A percentile compares a stretch with the other conserved stretches of the same genome.
Evolutionary conservation across 2,113 vertebrate genomes (phyloP).

Genomic region (Eidolon helvum): DNA sequence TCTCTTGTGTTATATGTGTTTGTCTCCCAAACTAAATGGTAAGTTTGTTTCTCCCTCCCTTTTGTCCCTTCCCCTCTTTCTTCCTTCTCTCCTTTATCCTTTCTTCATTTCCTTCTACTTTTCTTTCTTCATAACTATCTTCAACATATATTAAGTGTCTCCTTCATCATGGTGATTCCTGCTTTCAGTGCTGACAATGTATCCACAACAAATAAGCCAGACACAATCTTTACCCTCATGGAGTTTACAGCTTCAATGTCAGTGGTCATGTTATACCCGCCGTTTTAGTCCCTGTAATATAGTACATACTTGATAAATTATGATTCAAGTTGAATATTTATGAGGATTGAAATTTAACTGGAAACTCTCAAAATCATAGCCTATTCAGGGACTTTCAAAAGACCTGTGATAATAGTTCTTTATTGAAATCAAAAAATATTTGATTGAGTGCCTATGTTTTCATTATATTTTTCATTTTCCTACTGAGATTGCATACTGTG

Average conservation of each 20-base stretch:
- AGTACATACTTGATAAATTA: neutral
- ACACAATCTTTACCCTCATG: neutral
- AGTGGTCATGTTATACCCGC: neutral
- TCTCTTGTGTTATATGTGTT: neutral
- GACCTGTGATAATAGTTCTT: neutral
- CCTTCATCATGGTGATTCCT: neutral
- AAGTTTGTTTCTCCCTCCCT: neutral
- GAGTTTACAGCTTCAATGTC: neutral
- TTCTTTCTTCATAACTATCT: neutral
- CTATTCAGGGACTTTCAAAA: neutral
- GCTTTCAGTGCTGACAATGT: neutral
- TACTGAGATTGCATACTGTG: neutral
- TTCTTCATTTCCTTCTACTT: neutral
- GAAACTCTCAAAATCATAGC: neutral
- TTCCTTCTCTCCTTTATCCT: neutral
- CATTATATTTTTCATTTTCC: neutral
- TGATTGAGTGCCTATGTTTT: neutral
- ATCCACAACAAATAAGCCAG: neutral
- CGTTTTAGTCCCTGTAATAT: neutral
- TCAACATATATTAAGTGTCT: neutral
- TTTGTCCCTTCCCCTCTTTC: neutral
- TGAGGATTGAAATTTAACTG: neutral
- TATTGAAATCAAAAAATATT: neutral
- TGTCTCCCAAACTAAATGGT: neutral
- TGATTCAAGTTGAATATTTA: neutral